Conservation (phyloP, 2,113 vertebrate genomes). For the human (Homo sapiens) region DNA sequence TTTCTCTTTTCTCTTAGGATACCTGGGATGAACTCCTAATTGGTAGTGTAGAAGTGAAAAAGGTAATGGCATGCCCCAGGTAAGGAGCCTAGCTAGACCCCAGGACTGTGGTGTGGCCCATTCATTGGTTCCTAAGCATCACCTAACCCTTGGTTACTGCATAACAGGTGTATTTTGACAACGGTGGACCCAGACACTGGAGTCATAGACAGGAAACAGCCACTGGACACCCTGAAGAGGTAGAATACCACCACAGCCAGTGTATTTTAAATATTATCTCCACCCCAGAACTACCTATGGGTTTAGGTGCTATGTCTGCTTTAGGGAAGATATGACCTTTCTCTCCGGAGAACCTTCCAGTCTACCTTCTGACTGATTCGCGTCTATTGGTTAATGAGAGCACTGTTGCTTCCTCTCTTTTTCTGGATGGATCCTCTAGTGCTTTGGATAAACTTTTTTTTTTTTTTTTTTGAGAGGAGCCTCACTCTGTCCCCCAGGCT, state of each 20-base stretch:
- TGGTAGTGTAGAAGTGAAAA: constrained; percentile 88
- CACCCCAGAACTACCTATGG: not conserved
- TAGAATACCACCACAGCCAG: constrained; percentile 43
- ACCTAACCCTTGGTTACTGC: not conserved
- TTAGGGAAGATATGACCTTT: rapidly evolving
- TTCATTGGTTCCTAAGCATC: rapidly evolving
- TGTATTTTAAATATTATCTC: not conserved
- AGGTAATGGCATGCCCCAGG: constrained; percentile 92
- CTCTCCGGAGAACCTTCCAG: not conserved
- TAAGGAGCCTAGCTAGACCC: constrained; percentile 67
- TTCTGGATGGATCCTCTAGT: not conserved
- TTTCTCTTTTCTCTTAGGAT: constrained; percentile 85
- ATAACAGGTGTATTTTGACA: constrained; percentile 92
- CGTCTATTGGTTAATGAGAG: not conserved
- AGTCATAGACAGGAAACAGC: constrained; percentile 91
- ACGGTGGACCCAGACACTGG: constrained; percentile 96
- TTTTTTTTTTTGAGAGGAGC: not conserved
- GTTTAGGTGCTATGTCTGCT: not conserved
- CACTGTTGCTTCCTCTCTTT: not conserved
- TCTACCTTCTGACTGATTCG: not conserved
- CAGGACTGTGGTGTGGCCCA: rapidly evolving
- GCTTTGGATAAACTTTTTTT: not conserved
- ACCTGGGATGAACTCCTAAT: constrained; percentile 93
- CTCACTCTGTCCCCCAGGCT: too few relatives aligned
- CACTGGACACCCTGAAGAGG: constrained; percentile 94